These are phyloP conservation scores for Pseudomugil gertrudae DNA, from an alignment of 2,797 vertebrate species.

Conservation along the genomic window DNA sequence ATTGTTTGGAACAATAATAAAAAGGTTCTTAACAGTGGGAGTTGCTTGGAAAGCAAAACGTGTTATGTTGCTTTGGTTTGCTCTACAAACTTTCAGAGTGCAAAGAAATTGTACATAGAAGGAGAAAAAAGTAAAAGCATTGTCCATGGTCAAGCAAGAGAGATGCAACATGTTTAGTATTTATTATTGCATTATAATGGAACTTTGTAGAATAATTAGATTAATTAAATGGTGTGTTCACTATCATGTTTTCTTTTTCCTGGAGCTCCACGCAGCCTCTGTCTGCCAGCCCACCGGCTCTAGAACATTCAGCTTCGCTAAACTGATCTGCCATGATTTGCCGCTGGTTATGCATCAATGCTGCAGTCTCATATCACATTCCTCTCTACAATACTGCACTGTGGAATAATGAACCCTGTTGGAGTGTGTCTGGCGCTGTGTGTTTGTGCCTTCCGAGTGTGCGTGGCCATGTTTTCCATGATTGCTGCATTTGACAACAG, in stretches of 20 bases:
- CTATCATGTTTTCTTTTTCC: conserved; percentile 58
- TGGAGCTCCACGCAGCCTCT: conserved; percentile 58
- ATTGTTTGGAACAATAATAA: conserved; percentile 59
- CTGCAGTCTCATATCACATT: conserved; percentile 80
- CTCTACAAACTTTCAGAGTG: conserved; percentile 7
- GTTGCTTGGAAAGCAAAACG: conserved; percentile 19
- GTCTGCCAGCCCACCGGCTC: conserved; percentile 73
- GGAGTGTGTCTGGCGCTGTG: conserved; percentile 63
- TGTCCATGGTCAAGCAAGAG: not conserved
- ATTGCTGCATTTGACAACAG: conserved; percentile 82
- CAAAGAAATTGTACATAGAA: not conserved
- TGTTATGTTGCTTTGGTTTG: conserved; percentile 10
- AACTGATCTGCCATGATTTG: conserved; percentile 84
- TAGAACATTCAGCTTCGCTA: conserved; percentile 79
- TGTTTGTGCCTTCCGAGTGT: conserved; percentile 35
- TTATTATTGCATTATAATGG: conserved; percentile 22
- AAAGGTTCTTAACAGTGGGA: conserved; percentile 37
- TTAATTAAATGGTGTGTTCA: conserved; percentile 35
- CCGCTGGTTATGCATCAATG: conserved; percentile 82
- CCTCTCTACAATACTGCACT: conserved; percentile 75
- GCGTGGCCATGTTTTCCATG: conserved; percentile 70
- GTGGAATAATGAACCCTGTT: conserved; percentile 81
- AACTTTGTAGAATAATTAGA: conserved; percentile 35
- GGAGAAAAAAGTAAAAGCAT: not conserved
- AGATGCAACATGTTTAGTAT: conserved; percentile 31